These are phyloP conservation scores for Aphis gossypii DNA, from an alignment of 1,140 invertebrate genomes.

Conservation along the genomic window DNA sequence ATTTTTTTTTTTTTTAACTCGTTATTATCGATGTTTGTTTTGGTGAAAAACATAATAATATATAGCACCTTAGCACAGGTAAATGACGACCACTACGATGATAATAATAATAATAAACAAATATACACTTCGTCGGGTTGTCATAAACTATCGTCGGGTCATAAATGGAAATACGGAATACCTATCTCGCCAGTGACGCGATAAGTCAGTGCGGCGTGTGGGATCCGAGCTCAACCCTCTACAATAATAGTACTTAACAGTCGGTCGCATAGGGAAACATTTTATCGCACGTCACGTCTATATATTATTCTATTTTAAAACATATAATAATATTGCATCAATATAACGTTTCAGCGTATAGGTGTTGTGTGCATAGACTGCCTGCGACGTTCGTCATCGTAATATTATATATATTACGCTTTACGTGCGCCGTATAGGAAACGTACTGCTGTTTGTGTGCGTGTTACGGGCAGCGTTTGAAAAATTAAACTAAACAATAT, in stretches of 20 bases:
- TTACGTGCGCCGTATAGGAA: not conserved
- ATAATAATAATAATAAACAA: not conserved
- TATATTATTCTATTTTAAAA: not conserved
- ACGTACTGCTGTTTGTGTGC: not conserved
- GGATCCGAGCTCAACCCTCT: not conserved
- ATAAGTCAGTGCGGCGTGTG: not conserved
- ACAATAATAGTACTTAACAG: not conserved
- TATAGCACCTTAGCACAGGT: not conserved
- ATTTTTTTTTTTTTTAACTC: not conserved
- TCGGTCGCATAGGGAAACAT: not conserved
- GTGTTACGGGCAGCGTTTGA: not conserved
- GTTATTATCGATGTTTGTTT: not conserved
- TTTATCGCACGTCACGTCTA: not conserved
- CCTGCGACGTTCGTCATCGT: not conserved
- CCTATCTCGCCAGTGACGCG: not conserved
- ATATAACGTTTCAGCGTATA: not conserved
- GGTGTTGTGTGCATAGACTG: not conserved
- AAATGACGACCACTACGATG: not conserved
- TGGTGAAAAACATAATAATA: not conserved
- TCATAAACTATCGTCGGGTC: not conserved
- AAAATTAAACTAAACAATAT: not conserved
- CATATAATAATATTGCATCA: not conserved
- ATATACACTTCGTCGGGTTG: not conserved
- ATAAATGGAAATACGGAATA: not conserved
- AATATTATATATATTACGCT: not conserved